Conservation (phyloP, 1,140 invertebrate species). For the Odontomachus brunneus region DNA sequence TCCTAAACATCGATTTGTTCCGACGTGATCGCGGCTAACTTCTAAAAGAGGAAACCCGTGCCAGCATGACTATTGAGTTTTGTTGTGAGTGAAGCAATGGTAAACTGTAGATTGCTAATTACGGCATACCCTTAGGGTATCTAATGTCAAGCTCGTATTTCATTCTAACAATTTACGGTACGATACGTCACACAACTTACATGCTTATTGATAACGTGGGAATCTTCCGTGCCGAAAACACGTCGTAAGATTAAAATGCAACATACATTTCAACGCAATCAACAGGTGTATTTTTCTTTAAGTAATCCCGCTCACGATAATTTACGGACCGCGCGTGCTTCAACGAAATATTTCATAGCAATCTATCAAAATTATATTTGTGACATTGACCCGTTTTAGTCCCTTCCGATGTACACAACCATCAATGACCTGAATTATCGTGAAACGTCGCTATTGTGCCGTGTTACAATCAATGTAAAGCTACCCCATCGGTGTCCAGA, state of each 20-base stretch:
- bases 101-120: conserved; percentile 70
- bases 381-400: too few species aligned
- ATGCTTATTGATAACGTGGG: conserved; percentile 1
- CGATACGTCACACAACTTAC: conserved; percentile 21
- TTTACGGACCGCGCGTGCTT: too few species aligned
- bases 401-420: too few species aligned
- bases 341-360: too few species aligned
- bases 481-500: too few species aligned
- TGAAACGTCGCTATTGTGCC: too few species aligned
- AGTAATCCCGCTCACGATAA: background rate
- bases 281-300: conserved; percentile 7
- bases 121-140: conserved; percentile 66
- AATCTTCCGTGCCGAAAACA: background rate
- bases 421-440: too few species aligned
- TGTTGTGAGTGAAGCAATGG: conserved; percentile 63
- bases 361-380: too few species aligned
- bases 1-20: background rate
- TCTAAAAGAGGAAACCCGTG: conserved; percentile 22
- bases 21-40: conserved; percentile 3
- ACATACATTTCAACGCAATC: background rate
- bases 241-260: conserved; percentile 1
- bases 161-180: conserved; percentile 28
- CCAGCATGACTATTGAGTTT: conserved; percentile 66
- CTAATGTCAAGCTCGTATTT: conserved; percentile 57
- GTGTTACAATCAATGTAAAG: too few species aligned